These are phyloP conservation scores for Osmerus eperlanus DNA, from an alignment of 2,113 vertebrate genomes.

Conservation along the genomic window DNA sequence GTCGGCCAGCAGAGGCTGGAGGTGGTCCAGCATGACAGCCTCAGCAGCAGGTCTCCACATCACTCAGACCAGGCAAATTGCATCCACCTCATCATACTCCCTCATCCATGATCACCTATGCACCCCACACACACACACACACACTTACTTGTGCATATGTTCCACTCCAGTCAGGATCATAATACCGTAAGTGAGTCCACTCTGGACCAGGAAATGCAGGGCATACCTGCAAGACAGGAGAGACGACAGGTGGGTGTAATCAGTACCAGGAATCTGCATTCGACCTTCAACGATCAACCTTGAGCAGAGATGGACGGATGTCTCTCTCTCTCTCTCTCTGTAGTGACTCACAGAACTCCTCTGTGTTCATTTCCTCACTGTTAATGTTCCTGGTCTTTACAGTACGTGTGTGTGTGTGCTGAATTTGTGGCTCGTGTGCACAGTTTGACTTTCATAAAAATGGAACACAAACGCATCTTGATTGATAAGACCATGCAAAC, in stretches of 20 bases:
- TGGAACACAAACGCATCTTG: too few species aligned
- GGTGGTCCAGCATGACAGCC: neutral
- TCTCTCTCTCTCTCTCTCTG: neutral
- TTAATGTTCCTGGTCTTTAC: neutral
- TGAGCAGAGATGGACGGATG: neutral
- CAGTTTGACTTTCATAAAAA: neutral
- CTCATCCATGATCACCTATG: neutral
- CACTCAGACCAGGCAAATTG: neutral
- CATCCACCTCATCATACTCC: neutral
- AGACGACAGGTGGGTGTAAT: neutral
- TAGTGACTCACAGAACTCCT: neutral
- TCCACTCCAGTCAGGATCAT: conserved; percentile 88
- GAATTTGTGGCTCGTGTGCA: neutral
- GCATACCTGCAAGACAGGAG: conserved; percentile 79
- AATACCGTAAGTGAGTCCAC: conserved; percentile 90
- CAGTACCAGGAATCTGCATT: neutral
- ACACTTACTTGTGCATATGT: conserved; percentile 89
- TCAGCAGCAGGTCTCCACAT: neutral
- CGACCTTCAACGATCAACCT: neutral
- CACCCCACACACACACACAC: conserved; percentile 3
- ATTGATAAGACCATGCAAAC: too few species aligned
- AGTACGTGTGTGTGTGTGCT: neutral
- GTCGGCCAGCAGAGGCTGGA: neutral
- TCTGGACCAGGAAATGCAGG: conserved; percentile 93
- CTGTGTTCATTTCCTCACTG: neutral